These are phyloP conservation scores for Dicentrarchus labrax DNA, from an alignment of 2,113 vertebrate species.

Conservation along the genomic window DNA sequence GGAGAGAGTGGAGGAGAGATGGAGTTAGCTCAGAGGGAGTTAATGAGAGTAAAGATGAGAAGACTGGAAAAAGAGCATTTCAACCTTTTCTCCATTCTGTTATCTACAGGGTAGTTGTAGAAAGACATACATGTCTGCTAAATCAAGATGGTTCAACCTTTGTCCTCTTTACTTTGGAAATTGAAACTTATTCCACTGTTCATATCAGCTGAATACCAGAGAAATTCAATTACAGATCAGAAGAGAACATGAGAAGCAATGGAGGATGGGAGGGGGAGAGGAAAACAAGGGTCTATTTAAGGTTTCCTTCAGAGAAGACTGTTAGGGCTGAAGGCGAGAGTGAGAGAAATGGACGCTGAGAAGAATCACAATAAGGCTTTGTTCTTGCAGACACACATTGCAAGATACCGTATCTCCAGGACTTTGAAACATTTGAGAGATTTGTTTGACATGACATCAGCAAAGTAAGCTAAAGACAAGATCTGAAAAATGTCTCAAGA, in stretches of 20 bases:
- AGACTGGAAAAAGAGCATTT: slow-evolving; percentile 9
- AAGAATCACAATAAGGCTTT: background rate
- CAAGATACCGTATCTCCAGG: background rate
- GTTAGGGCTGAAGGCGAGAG: background rate
- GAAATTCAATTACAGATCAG: background rate
- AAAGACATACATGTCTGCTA: background rate
- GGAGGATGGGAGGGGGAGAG: too few relatives aligned
- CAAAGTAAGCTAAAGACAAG: background rate
- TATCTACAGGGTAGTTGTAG: background rate
- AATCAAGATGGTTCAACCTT: background rate
- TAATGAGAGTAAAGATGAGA: slow-evolving; percentile 39
- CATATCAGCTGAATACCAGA: background rate
- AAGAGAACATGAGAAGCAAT: background rate
- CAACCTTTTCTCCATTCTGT: background rate
- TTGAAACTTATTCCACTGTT: background rate
- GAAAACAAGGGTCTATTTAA: background rate
- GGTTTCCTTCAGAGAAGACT: background rate
- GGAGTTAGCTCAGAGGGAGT: slow-evolving; percentile 26
- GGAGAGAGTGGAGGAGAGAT: slow-evolving; percentile 12
- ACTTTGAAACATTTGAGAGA: background rate
- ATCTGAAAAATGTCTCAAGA: background rate
- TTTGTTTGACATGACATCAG: background rate
- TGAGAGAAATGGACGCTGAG: background rate
- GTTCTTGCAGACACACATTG: background rate
- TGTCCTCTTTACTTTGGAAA: background rate